Evolutionary conservation across 2,888 invertebrate species (phyloP).

Genomic region (Hirtodrosophila alboralis): DNA sequence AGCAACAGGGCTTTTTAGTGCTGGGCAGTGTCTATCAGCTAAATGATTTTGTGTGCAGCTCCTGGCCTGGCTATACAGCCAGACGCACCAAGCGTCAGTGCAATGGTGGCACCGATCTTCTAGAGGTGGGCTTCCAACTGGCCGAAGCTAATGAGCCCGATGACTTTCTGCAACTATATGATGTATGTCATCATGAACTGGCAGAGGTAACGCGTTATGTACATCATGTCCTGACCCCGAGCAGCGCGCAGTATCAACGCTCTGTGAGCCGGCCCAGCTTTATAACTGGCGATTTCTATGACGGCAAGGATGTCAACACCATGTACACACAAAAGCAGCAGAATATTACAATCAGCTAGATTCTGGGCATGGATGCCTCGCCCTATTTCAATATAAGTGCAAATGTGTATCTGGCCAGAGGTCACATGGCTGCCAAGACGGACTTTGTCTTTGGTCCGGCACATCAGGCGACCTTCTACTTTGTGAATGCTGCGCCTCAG

Average conservation of each 20-base stretch:
- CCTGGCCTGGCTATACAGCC: slow-evolving; percentile 74
- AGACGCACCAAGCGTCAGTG: slow-evolving; percentile 75
- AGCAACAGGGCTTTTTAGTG: slow-evolving; percentile 64
- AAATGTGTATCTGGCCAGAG: slow-evolving; percentile 83
- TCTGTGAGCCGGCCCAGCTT: slow-evolving; percentile 81
- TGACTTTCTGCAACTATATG: slow-evolving; percentile 81
- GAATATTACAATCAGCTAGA: slow-evolving; percentile 77
- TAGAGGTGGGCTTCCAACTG: slow-evolving; percentile 83
- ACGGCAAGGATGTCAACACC: slow-evolving; percentile 75
- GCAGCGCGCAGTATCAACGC: slow-evolving; percentile 83
- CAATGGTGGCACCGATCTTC: slow-evolving; percentile 71
- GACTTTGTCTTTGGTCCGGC: slow-evolving; percentile 85
- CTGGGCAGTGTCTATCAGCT: slow-evolving; percentile 72
- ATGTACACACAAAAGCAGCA: slow-evolving; percentile 82
- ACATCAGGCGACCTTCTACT: slow-evolving; percentile 85
- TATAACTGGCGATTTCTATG: slow-evolving; percentile 81
- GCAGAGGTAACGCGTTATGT: slow-evolving; percentile 83
- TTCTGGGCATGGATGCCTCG: slow-evolving; percentile 80
- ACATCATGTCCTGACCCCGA: slow-evolving; percentile 82
- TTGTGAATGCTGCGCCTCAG: slow-evolving; percentile 86
- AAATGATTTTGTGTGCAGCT: slow-evolving; percentile 79
- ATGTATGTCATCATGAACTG: slow-evolving; percentile 83
- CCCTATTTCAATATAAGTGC: slow-evolving; percentile 66
- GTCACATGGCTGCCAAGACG: slow-evolving; percentile 85
- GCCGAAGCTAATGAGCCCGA: slow-evolving; percentile 14